Evolutionary conservation across 2,888 invertebrate genomes (phyloP), one percentile per base, ranked within the genome.

Genomic region (Athetis lepigone): DNA sequence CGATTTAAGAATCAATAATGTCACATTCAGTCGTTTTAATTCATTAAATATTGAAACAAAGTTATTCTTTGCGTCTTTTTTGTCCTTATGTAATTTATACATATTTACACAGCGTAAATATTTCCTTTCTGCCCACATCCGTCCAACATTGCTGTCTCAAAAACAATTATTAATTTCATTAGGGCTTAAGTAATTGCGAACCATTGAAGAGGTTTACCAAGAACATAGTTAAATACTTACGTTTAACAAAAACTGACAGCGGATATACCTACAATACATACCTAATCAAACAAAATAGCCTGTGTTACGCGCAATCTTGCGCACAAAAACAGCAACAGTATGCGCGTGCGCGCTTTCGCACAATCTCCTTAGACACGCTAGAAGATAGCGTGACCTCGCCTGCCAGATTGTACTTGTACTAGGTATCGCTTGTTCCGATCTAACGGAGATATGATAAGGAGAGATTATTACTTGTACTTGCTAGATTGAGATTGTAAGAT

Each of bases 381-480:
- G 78, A 79, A 65, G 79, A 80, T 77, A 67, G 61, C 61, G 68
- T 71, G 80, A 65, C 79, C 79, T 80, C 75, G 77, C 42, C 27
- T 57, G 49, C 47, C 46, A 51, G 51, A 60, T 61, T 70, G 52
- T 37, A 37, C n/a, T n/a, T 18, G 25, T 29, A 33, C 25, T 55
- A n/a, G n/a, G n/a, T n/a, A 57, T 69, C 69, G 55, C 52, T 43
- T 66, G 62, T 52, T 42, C 45, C 55, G 40, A 74, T 67, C 57
- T 23, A 16, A 39, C 21, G 27, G 39, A 46, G 59, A 47, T 42
- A 37, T 50, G 39, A 33, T 42, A 27, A 57, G 52, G 23, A 19
- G 42, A 51, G 25, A 39, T 16, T 45, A 55, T 18, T 27, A 37
- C 25, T 56, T 27, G 25, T 13, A 16, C 19, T 13, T 29, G 8